Conservation (phyloP, 2,113 vertebrate genomes). For the Mobula hypostoma region DNA sequence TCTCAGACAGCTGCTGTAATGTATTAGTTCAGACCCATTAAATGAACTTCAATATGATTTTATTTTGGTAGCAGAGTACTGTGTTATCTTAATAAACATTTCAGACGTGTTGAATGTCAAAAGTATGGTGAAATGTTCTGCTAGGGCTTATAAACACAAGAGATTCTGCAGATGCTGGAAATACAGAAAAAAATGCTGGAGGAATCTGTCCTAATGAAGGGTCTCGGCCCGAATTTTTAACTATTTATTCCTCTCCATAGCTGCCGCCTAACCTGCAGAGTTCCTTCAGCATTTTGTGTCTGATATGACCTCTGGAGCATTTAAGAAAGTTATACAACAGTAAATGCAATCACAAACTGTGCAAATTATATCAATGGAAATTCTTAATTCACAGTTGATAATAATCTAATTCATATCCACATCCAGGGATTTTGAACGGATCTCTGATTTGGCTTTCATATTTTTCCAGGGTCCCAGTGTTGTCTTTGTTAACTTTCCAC, state of each 20-base stretch:
- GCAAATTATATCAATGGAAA: background rate
- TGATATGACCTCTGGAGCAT: background rate
- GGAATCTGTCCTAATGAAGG: no score
- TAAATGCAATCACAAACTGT: background rate
- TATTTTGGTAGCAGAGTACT: background rate
- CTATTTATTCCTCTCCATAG: no score
- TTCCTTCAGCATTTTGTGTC: no score
- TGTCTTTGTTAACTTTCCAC: background rate
- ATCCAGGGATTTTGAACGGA: background rate
- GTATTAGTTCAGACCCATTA: background rate
- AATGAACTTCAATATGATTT: background rate
- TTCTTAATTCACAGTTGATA: background rate
- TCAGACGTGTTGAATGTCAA: background rate
- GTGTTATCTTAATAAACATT: background rate
- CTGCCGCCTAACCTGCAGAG: no score
- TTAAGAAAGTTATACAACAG: background rate
- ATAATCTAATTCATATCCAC: background rate
- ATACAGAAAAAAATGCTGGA: no score
- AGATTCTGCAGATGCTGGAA: no score
- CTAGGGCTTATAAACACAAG: no score
- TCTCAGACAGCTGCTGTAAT: background rate
- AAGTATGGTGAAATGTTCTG: background rate
- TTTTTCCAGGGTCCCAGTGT: background rate
- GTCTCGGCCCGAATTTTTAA: no score
- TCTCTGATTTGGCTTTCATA: background rate